A percentile compares a stretch with the other conserved stretches of the same genome.
Conservation (phyloP, 2,113 vertebrate genomes). For the Tretioscincus oriximinensis region DNA sequence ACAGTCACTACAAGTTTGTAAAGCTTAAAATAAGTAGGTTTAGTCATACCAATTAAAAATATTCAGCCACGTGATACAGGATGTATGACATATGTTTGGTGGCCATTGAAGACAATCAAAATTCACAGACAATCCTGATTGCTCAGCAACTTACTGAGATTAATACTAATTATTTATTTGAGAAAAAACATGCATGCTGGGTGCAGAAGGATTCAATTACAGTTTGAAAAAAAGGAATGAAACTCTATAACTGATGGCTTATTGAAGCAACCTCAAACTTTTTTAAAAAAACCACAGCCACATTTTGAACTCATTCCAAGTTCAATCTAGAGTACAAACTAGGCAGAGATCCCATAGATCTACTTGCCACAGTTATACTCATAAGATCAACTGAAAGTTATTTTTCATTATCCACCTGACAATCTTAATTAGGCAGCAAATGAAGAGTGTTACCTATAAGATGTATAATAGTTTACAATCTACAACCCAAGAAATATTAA, state of each 20-base stretch:
- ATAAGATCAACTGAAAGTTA: too few relatives aligned
- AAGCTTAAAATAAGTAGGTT: background rate
- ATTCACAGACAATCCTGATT: background rate
- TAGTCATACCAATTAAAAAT: background rate
- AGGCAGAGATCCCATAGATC: too few relatives aligned
- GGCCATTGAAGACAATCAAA: background rate
- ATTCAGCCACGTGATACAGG: background rate
- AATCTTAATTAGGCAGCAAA: background rate
- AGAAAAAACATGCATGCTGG: too few relatives aligned
- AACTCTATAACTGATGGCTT: background rate
- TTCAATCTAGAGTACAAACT: background rate
- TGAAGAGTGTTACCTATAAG: slow-evolving; percentile 13
- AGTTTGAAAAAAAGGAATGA: background rate
- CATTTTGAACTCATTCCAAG: background rate
- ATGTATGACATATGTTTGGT: background rate
- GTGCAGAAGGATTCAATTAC: background rate
- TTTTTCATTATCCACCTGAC: background rate
- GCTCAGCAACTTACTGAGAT: background rate
- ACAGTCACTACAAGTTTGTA: background rate
- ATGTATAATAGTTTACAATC: background rate
- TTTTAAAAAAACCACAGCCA: background rate
- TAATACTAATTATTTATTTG: background rate
- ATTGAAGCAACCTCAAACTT: background rate
- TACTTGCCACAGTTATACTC: too few relatives aligned
- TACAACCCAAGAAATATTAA: slow-evolving; percentile 10